A percentile compares a stretch with the other conserved stretches of the same genome.
Evolutionary conservation across 2,888 invertebrate species (phyloP).

Genomic region (Belgica antarctica): DNA sequence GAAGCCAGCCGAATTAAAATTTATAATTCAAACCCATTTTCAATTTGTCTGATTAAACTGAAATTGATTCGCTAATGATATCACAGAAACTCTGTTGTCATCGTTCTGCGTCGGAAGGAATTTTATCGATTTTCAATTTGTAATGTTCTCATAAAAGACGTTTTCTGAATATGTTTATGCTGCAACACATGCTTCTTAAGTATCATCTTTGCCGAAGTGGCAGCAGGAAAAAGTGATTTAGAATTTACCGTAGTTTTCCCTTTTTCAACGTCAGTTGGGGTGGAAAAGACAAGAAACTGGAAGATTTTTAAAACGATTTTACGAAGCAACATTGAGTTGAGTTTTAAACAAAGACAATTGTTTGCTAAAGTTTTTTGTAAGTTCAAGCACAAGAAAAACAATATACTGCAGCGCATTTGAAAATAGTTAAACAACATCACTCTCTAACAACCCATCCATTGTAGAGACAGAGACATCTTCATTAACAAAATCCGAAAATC

Average conservation of each 20-base stretch:
- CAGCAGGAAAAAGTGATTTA: not conserved
- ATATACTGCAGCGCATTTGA: too few species aligned
- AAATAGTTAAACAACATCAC: too few species aligned
- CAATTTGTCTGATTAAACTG: slow-evolving; percentile 18
- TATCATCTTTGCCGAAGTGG: not conserved
- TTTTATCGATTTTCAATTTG: slow-evolving; percentile 9
- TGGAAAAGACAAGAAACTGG: too few species aligned
- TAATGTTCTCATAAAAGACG: too few species aligned
- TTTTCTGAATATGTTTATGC: not conserved
- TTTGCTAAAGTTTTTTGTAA: too few species aligned
- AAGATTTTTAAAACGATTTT: not conserved
- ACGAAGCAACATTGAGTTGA: slow-evolving; percentile 4
- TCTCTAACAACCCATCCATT: too few species aligned
- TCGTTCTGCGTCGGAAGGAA: too few species aligned
- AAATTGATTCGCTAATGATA: slow-evolving; percentile 11
- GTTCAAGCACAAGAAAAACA: too few species aligned
- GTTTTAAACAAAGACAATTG: not conserved
- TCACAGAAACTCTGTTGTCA: too few species aligned
- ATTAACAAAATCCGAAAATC: slow-evolving; percentile 4
- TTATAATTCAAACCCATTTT: not conserved
- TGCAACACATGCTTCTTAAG: not conserved
- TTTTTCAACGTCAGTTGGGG: too few species aligned
- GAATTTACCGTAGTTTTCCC: too few species aligned
- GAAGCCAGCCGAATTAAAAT: not conserved
- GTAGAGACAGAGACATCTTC: too few species aligned